Base-by-base conservation (phyloP, 2,888 invertebrate species). In the Monochamus alternatus region DNA sequence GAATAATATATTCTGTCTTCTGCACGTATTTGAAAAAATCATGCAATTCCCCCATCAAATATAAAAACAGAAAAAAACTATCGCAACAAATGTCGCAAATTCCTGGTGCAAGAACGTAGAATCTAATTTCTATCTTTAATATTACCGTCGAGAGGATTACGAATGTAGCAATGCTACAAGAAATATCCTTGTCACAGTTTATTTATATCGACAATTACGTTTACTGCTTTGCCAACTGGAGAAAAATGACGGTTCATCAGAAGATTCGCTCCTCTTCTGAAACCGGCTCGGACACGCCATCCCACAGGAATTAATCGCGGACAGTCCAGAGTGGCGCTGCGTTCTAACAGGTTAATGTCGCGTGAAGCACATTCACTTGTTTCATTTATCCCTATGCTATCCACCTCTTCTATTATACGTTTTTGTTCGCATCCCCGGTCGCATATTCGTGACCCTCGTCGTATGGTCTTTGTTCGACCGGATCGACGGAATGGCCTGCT, bases 321-420 rank as follows among this genome's bases (percentile, higher is more conserved):
- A 83, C 85, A 86, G 80, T 83, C 73, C 63, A 66, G 79, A 82
- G 84, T 81, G 81, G 82, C 74, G 69, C 87, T 87, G 87, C 81
- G 83, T 85, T 86, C 84, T 86, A 88, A 87, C 87, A 87, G 87
- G 87, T 88, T 89, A 89, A 89, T 89, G 88, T 88, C 86, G 87
- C 88, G 88, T 87, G 85, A 88, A 88, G 86, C 85, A 83, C 83
- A 84, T 84, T 85, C 86, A 85, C 86, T 86, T 86, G 87, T 86
- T 86, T 87, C 87, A 87, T 88, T 87, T 87, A 85, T 85, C 85
- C 86, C 81, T 78, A 77, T 74, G 70, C 79, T 80, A 78, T 75
- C 75, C 77, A 71, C 80, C 74, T 76, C 75, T 75, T 77, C 74
- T 78, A 75, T 80, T 78, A 74, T 78, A 65, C 76, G 79, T 79